Base-by-base conservation (phyloP, 2,113 vertebrate species). In the Chaenogobius annularis region DNA sequence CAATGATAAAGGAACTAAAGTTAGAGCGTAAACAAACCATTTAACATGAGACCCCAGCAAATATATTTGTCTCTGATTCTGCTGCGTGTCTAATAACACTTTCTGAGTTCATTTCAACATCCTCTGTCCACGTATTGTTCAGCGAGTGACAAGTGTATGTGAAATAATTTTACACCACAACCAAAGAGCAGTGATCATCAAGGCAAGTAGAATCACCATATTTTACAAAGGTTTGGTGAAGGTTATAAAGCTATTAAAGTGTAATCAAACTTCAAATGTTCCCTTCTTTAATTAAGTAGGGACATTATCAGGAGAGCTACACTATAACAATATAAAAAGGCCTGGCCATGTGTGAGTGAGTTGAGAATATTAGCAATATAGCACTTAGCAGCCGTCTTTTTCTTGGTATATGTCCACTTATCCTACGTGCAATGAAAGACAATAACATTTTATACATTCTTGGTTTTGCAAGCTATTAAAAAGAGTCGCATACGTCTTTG, bases 161-260 rank as follows among this genome's bases (percentile, higher is more conserved):
- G 1, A 31, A 4, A 14, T 61, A 59, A 31, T 15, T 31, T 59
- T 59, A 10, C 55, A 58, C n/a, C 23, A 59, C 5, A 59, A 31
- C 23, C 12, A 31, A 26, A 58, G 8, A 11, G 3, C 12, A 26
- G 55, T 40, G 0, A 5, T 40, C 37, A 40, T 11, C 56, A 59
- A 31, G 10, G 12, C 14, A 3, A 13, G 56, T 15, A 31, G 22
- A 22, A 13, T 10, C 10, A 22, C 20, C 23, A 59, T 15, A 59
- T 59, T 35, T 31, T 35, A 8, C 14, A 63, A 63, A 63, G 61
- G 61, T 63, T 63, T n/a, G 35, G 35, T 17, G 17, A 63, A 63
- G 31, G 17, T 37, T 40, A 62, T 15, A 14, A 7, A 43, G 17
- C 35, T n/a, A 63, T 7, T 63, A n/a, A 63, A 58, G 22, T 23